These are phyloP conservation scores for Chamaetylas fuelleborni DNA, from an alignment of 2,113 vertebrate species.

Conservation along the genomic window DNA sequence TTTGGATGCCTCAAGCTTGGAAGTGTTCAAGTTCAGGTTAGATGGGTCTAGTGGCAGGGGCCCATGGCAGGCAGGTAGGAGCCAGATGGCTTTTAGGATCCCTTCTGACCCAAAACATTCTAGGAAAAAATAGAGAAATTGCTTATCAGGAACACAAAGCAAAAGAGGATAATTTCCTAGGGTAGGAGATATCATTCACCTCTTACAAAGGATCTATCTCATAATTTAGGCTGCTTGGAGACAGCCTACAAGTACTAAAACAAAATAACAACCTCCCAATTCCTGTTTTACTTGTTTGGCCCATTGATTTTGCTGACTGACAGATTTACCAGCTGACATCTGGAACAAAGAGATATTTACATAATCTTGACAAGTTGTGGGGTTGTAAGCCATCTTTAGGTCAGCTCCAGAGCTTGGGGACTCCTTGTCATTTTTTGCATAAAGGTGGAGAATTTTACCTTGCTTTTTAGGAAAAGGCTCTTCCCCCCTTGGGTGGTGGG, in stretches of 20 bases:
- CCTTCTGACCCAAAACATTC: background rate
- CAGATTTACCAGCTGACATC: background rate
- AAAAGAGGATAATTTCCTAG: background rate
- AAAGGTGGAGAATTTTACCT: background rate
- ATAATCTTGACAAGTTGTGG: background rate
- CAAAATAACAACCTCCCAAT: background rate
- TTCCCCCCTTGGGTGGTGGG: background rate
- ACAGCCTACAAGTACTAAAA: background rate
- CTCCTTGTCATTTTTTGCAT: background rate
- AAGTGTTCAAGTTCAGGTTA: background rate
- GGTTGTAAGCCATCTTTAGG: background rate
- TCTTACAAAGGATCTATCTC: background rate
- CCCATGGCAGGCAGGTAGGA: background rate
- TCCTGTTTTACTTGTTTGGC: background rate
- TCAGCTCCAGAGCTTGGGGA: background rate
- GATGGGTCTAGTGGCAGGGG: background rate
- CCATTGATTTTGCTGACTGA: background rate
- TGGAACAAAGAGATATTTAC: background rate
- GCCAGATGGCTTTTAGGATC: rapidly evolving
- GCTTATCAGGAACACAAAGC: background rate
- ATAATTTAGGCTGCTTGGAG: background rate
- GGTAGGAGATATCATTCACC: background rate
- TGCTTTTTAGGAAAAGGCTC: background rate
- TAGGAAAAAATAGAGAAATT: background rate
- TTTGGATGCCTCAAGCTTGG: background rate